Evolutionary conservation across 92 coral and sea anemone species (phyloP).

Genomic region (Diadumene lineata): DNA sequence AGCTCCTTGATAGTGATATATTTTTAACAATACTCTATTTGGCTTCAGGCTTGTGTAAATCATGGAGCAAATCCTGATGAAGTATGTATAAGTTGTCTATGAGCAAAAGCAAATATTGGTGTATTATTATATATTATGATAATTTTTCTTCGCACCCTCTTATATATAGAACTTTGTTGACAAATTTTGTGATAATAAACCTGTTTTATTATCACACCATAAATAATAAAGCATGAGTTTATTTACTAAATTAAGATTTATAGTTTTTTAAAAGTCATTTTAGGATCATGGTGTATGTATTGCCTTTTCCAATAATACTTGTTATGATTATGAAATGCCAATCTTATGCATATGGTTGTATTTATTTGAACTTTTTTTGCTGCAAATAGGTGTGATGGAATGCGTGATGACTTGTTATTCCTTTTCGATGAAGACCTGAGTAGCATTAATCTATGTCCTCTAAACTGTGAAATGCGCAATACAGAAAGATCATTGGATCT

Average conservation of each 20-base stretch:
- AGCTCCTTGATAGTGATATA: too few relatives aligned
- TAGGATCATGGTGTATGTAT: too few relatives aligned
- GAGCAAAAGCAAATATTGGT: neutral
- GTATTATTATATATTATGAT: too few relatives aligned
- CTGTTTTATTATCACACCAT: neutral
- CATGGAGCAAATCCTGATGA: slow-evolving; percentile 19
- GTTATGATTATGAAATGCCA: too few relatives aligned
- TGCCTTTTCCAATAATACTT: too few relatives aligned
- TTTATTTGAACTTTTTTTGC: neutral
- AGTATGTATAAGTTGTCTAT: slow-evolving; percentile 3
- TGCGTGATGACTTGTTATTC: neutral
- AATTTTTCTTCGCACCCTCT: too few relatives aligned
- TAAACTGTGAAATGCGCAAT: neutral
- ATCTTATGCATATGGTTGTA: too few relatives aligned
- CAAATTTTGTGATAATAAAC: too few relatives aligned
- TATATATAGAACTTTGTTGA: neutral
- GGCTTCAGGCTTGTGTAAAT: slow-evolving; percentile 3
- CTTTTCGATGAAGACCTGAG: neutral
- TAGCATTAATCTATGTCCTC: neutral
- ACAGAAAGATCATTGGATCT: neutral
- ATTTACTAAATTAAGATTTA: neutral
- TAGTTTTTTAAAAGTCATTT: too few relatives aligned
- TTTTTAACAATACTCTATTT: too few relatives aligned
- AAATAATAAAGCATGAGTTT: neutral
- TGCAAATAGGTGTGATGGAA: neutral